Evolutionary conservation across 1,140 invertebrate species (phyloP).

Genomic region (Drosophila ficusphila): DNA sequence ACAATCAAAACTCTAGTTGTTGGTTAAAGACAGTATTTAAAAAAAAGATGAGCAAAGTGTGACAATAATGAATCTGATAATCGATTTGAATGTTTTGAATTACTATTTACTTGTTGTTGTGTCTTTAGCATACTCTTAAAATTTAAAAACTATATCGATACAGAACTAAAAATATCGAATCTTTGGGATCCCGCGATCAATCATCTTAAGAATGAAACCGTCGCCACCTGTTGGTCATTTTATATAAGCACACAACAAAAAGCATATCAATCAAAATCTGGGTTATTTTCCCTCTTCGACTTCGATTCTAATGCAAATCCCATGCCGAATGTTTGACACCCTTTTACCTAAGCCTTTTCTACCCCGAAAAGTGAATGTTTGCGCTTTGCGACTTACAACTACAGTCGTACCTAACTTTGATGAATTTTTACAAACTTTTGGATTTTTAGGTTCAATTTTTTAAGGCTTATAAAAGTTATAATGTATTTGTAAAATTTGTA

Average conservation of each 20-base stretch:
- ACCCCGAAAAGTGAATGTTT: constrained; percentile 8
- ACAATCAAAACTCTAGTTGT: neutral
- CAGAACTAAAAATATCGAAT: neutral
- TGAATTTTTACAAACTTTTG: neutral
- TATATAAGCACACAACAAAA: constrained; percentile 12
- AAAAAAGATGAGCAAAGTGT: neutral
- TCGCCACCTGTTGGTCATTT: constrained; percentile 32
- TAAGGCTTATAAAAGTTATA: neutral
- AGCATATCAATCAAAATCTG: constrained; percentile 28
- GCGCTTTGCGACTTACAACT: constrained; percentile 1
- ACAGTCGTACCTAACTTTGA: neutral
- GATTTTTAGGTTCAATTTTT: neutral
- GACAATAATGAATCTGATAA: too few relatives aligned
- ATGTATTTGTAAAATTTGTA: neutral
- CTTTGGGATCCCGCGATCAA: constrained; percentile 1
- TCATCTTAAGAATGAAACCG: constrained; percentile 18
- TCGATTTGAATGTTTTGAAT: too few relatives aligned
- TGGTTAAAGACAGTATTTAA: neutral
- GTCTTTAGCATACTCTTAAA: neutral
- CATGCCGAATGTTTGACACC: constrained; percentile 16
- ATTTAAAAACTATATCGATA: neutral
- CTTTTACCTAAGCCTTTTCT: neutral
- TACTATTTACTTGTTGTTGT: too few relatives aligned
- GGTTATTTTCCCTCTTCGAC: constrained; percentile 6
- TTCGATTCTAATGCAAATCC: constrained; percentile 21